phyloP scores from a whole-genome alignment of 2,797 vertebrate genomes.

The Garrulus glandarius region DNA sequence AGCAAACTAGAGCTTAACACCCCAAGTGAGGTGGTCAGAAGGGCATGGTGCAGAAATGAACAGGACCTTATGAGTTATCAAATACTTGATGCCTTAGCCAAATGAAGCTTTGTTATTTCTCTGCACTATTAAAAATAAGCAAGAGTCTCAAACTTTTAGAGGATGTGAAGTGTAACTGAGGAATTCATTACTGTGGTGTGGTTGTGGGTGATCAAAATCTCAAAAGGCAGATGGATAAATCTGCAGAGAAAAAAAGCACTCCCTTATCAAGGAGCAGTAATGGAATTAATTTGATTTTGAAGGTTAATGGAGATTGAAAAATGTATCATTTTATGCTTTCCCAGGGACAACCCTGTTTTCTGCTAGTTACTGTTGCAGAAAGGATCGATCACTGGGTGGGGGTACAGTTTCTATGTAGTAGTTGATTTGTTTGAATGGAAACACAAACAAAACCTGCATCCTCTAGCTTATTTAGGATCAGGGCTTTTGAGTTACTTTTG shows the following conservation, averaged over 20 bases:
- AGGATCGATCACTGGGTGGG: neutral
- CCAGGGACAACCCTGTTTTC: neutral
- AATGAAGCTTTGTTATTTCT: neutral
- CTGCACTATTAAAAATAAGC: neutral
- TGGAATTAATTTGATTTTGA: neutral
- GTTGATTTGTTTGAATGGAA: neutral
- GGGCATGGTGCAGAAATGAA: neutral
- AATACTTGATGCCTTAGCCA: neutral
- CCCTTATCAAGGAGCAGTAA: neutral
- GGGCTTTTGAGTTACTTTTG: neutral
- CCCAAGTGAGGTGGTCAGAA: neutral
- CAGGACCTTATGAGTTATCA: neutral
- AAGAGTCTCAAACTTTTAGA: neutral
- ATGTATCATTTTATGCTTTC: neutral
- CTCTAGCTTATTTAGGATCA: neutral
- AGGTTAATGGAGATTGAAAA: neutral
- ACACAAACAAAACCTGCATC: neutral
- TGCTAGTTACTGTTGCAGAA: neutral
- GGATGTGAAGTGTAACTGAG: neutral
- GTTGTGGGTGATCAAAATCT: neutral
- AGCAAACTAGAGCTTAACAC: neutral
- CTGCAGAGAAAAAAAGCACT: neutral
- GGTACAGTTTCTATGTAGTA: neutral
- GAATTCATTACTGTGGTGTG: neutral
- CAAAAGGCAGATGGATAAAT: neutral